Base-by-base conservation (phyloP, 2,113 vertebrate species). In the Zeus faber region DNA sequence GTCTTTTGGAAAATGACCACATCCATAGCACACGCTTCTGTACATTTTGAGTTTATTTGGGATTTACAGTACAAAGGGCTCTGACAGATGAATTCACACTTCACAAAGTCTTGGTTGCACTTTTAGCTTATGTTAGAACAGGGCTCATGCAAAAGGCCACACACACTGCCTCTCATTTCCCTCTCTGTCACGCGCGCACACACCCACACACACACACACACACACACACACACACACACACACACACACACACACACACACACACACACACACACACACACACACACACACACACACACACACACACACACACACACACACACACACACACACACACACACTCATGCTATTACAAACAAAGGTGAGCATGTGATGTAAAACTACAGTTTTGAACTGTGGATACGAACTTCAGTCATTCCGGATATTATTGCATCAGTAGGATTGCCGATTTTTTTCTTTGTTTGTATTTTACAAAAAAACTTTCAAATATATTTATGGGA, bases 131-230 rank as follows among this genome's bases (percentile, higher is more conserved):
- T n/a, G 50, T 58, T 44, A 70, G 45, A 51, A 43, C 50, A 44
- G 47, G 62, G 58, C 31, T 67, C 71, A 83, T 84, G 80, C 84
- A 81, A 61, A 62, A 76, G 59, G 37, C 44, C 53, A 70, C 70
- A 70, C 60, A 49, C 31, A 72, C 44, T 24, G 39, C 49, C 62
- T 20, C n/a, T n/a, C n/a, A n/a, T n/a, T n/a, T n/a, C 6, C 50
- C 60, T 41, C 27, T 5, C 45, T 1, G 11, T 1, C 33, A 35
- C 33, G 3, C 33, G 14, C 29, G 11, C 29, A 1, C 29, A 31
- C 29, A 31, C 29, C 1, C 29, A 31, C 1, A 31, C 29, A 31
- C 29, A 31, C 29, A 31, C 29, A 31, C 29, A 31, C 29, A 31
- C 54, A 7, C 27, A 8, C 25, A 20, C 22, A 3, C 45, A 58